Conservation (phyloP, 2,113 vertebrate species). For the Atherinomorus stipes region DNA sequence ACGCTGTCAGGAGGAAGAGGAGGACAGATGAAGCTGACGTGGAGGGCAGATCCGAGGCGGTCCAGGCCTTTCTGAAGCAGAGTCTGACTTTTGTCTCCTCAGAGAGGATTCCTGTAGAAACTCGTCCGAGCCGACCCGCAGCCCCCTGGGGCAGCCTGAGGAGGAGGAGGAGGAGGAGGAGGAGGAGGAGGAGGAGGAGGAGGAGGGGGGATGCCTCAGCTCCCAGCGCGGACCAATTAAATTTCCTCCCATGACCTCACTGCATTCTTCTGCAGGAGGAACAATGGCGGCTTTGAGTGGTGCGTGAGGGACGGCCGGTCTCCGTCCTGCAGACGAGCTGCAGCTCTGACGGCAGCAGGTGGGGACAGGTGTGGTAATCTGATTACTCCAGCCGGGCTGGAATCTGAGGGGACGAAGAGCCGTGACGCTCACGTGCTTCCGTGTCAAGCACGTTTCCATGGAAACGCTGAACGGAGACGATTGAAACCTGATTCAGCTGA, state of each 20-base stretch:
- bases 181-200: constrained; percentile 17
- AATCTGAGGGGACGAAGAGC: too few relatives aligned
- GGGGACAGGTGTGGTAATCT: background rate
- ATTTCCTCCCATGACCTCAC: constrained; percentile 88
- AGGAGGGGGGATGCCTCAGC: constrained; percentile 6
- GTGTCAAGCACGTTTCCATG: too few relatives aligned
- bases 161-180: constrained; percentile 9
- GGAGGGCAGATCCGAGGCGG: background rate
- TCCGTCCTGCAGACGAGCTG: background rate
- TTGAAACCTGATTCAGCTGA: too few relatives aligned
- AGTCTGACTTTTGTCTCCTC: background rate
- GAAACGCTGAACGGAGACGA: too few relatives aligned
- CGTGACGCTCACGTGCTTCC: too few relatives aligned
- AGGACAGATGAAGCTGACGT: background rate
- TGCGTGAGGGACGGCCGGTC: constrained; percentile 73
- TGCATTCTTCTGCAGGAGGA: constrained; percentile 84
- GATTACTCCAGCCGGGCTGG: background rate
- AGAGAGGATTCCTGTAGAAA: constrained; percentile 28
- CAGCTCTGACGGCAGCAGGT: background rate
- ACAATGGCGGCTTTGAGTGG: constrained; percentile 91
- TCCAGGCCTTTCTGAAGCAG: background rate
- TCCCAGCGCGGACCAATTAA: constrained; percentile 71
- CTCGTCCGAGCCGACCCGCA: background rate
- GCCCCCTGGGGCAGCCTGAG: constrained; percentile 12
- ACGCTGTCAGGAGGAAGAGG: constrained; percentile 31